phyloP scores from a whole-genome alignment of 1,140 invertebrate genomes.

The Drosophila lacteicornis region DNA sequence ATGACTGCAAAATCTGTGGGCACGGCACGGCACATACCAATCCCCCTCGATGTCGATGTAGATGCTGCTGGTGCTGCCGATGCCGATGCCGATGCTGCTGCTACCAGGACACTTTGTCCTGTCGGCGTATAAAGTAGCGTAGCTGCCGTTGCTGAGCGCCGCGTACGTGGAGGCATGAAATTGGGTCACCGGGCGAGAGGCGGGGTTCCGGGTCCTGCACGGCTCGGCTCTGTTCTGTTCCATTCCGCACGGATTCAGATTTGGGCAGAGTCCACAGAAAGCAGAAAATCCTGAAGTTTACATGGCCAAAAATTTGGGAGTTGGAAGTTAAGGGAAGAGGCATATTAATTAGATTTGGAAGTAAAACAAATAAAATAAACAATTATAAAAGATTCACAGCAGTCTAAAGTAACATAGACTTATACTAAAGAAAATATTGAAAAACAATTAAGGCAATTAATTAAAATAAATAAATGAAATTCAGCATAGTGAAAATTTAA shows the following conservation, averaged over 20 bases:
- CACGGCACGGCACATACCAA: conserved; percentile 59
- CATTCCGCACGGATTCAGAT: conserved; percentile 36
- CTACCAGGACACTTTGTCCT: background rate
- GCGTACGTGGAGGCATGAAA: conserved; percentile 64
- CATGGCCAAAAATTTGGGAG: background rate
- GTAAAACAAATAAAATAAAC: background rate
- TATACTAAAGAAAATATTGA: background rate
- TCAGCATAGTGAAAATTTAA: too few relatives aligned
- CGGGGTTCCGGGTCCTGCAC: conserved; percentile 29
- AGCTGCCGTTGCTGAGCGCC: conserved; percentile 57
- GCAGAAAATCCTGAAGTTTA: background rate
- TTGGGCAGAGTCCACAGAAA: conserved; percentile 6
- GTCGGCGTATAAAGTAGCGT: background rate
- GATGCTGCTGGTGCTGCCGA: background rate
- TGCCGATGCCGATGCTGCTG: background rate
- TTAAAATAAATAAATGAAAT: background rate
- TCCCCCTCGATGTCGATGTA: conserved; percentile 30
- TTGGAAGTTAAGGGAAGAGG: background rate
- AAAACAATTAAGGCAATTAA: background rate
- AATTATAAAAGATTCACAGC: too few relatives aligned
- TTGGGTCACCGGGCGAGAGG: conserved; percentile 63
- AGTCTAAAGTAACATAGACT: too few relatives aligned
- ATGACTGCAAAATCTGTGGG: conserved; percentile 76
- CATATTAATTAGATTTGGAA: background rate
- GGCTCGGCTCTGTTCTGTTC: conserved; percentile 7